Evolutionary conservation across 2,797 vertebrate genomes (phyloP).

Genomic region (Eleutherodactylus coqui): DNA sequence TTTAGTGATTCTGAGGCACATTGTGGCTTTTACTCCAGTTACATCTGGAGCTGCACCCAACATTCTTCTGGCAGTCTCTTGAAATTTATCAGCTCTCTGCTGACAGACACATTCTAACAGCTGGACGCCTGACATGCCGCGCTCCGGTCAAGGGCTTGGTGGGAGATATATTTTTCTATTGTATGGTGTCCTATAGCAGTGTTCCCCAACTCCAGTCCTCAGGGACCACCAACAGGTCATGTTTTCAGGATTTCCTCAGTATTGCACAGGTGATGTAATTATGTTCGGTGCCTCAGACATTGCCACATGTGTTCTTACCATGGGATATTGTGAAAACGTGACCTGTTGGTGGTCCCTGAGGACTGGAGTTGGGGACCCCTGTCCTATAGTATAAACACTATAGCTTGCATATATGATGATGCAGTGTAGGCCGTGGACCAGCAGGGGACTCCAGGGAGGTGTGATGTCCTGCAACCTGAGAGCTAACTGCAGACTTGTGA

Average conservation of each 20-base stretch:
- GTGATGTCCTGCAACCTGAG: neutral
- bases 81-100: neutral
- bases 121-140: neutral
- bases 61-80: neutral
- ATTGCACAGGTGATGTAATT: too few species aligned
- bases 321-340: too few species aligned
- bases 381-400: too few species aligned
- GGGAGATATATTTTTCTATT: neutral
- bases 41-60: constrained; percentile 2
- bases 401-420: neutral
- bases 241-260: too few species aligned
- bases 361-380: too few species aligned
- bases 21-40: neutral
- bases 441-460: neutral
- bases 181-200: neutral
- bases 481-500: neutral
- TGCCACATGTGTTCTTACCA: too few species aligned
- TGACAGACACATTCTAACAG: neutral
- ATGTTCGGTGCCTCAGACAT: too few species aligned
- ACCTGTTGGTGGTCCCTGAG: too few species aligned
- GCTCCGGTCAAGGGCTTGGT: neutral
- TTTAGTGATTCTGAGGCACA: too few species aligned
- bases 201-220: too few species aligned
- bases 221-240: too few species aligned
- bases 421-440: neutral